Evolutionary conservation across 2,888 invertebrate genomes (phyloP).

Genomic region (Himalopsyche japonica): DNA sequence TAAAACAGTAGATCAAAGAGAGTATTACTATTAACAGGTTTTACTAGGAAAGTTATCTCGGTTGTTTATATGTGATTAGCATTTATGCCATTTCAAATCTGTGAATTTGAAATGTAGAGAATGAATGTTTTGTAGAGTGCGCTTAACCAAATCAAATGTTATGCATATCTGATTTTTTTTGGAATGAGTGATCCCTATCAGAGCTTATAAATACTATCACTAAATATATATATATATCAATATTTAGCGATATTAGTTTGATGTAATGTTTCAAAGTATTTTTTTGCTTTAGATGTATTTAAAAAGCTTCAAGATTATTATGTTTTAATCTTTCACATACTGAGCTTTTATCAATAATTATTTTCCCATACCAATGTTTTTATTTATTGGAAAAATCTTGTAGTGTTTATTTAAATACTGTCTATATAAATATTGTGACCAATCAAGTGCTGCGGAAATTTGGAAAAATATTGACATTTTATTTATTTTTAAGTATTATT

Average conservation of each 20-base stretch:
- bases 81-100: background rate
- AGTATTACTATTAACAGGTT: background rate
- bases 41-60: background rate
- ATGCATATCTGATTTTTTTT: background rate
- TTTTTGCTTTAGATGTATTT: background rate
- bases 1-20: background rate
- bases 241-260: background rate
- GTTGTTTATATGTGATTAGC: background rate
- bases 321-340: no score
- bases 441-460: no score
- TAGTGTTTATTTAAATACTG: no score
- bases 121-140: no score
- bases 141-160: background rate
- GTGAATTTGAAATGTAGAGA: background rate
- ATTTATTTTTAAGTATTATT: no score
- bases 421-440: no score
- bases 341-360: no score
- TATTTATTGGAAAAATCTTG: no score
- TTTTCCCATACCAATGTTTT: no score
- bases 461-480: no score
- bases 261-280: background rate
- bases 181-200: background rate
- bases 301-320: no score
- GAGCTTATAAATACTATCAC: background rate
- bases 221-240: no score